These are phyloP conservation scores for Aphrocallistes beatrix DNA, from an alignment of 37 sponge, comb jelly and placozoan genomes.

Conservation along the genomic window DNA sequence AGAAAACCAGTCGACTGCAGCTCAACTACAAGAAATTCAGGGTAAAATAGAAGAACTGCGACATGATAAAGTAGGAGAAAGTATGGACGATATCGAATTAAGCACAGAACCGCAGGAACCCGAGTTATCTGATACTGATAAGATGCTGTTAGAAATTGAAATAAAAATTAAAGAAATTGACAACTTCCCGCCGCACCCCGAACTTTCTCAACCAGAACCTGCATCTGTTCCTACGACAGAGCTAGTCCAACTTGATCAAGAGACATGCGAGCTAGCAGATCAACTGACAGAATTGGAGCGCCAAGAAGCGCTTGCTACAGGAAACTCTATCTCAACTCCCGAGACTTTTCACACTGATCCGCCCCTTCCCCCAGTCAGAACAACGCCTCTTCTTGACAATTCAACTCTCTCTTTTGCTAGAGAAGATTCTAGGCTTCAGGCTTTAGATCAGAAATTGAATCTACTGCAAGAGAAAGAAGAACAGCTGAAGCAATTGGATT, in stretches of 20 bases:
- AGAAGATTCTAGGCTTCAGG: not conserved
- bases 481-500: not conserved
- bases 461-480: conserved; percentile 1
- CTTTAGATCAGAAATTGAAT: not conserved
- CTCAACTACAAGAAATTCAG: not conserved
- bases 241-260: not conserved
- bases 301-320: not conserved
- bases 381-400: not conserved
- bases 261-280: not conserved
- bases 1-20: not conserved
- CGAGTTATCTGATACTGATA: not conserved
- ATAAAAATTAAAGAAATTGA: not conserved
- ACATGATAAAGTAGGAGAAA: not conserved
- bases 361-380: not conserved
- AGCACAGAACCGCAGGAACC: not conserved
- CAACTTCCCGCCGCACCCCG: not conserved
- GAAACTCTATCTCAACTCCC: not conserved
- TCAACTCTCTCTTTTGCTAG: not conserved
- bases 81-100: not conserved
- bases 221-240: not conserved
- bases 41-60: not conserved
- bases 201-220: not conserved
- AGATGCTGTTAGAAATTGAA: conserved; percentile 7
- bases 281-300: not conserved
- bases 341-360: not conserved